These are phyloP conservation scores for Mesodorylaimus sp. DNA, from an alignment of 2,888 invertebrate species.

Conservation along the genomic window DNA sequence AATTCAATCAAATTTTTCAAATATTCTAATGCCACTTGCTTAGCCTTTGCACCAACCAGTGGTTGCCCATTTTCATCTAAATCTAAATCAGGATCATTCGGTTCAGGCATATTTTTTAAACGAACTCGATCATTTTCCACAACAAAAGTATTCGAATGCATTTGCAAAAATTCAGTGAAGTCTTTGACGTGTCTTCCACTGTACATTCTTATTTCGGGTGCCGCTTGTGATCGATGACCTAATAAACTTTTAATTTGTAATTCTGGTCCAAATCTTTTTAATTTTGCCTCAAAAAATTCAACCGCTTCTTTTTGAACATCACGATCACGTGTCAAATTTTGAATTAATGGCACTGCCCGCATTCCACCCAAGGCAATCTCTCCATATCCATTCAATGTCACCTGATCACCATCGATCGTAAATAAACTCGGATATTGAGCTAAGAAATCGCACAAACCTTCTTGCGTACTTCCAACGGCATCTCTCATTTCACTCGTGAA, in stretches of 20 bases:
- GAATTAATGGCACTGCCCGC: neutral
- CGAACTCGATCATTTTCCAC: conserved; percentile 38
- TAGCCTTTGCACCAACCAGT: conserved; percentile 24
- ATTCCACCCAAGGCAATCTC: neutral
- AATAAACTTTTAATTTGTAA: conserved; percentile 87
- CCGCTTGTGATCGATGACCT: conserved; percentile 57
- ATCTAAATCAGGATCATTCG: conserved; percentile 18
- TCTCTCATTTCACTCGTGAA: conserved; percentile 97
- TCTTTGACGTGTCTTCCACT: conserved; percentile 83
- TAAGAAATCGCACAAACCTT: conserved; percentile 81
- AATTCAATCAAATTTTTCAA: conserved; percentile 23
- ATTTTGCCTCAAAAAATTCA: conserved; percentile 84
- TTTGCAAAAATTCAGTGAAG: conserved; percentile 66
- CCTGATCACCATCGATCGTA: conserved; percentile 64
- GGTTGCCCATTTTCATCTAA: conserved; percentile 27
- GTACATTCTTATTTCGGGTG: conserved; percentile 86
- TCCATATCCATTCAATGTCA: conserved; percentile 16
- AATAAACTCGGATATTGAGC: conserved; percentile 89
- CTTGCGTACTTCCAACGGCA: conserved; percentile 30
- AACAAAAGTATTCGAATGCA: conserved; percentile 64
- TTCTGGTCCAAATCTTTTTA: conserved; percentile 85
- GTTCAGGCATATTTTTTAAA: conserved; percentile 28
- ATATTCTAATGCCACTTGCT: conserved; percentile 28
- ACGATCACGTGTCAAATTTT: conserved; percentile 1
- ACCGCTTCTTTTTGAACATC: conserved; percentile 70